These are phyloP conservation scores for Mastomys coucha DNA, from an alignment of 2,113 vertebrate species.

Conservation along the genomic window DNA sequence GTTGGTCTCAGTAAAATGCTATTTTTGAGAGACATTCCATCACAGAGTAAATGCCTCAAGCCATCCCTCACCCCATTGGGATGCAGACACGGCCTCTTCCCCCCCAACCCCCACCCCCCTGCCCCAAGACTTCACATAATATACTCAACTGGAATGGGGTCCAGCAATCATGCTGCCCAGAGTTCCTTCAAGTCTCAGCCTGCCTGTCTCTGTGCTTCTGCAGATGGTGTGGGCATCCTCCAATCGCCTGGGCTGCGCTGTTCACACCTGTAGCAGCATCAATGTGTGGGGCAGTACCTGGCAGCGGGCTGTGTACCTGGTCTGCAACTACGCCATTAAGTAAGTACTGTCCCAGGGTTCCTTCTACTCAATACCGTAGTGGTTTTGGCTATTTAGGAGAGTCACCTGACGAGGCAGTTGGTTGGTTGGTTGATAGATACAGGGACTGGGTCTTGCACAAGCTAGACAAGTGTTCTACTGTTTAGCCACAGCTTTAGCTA, in stretches of 20 bases:
- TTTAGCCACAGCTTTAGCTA: not conserved
- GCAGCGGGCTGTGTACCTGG: conserved; percentile 89
- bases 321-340: conserved; percentile 97
- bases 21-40: not conserved
- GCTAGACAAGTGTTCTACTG: not conserved
- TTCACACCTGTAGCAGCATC: conserved; percentile 90
- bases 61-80: not conserved
- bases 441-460: not conserved
- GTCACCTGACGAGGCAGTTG: not conserved
- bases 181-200: not conserved
- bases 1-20: not conserved
- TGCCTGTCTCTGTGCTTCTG: conserved; percentile 46
- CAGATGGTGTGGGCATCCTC: conserved; percentile 97
- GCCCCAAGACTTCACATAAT: not conserved
- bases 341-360: conserved; percentile 81
- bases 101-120: rapidly evolving
- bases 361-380: not conserved
- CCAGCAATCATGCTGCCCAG: not conserved
- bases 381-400: not conserved
- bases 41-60: not conserved
- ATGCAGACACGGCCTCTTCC: not conserved
- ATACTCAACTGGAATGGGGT: not conserved
- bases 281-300: conserved; percentile 90
- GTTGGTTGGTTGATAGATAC: not conserved
- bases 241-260: conserved; percentile 92